These are phyloP conservation scores for Crotalus tigris DNA, from an alignment of 2,113 vertebrate species.

Conservation along the genomic window DNA sequence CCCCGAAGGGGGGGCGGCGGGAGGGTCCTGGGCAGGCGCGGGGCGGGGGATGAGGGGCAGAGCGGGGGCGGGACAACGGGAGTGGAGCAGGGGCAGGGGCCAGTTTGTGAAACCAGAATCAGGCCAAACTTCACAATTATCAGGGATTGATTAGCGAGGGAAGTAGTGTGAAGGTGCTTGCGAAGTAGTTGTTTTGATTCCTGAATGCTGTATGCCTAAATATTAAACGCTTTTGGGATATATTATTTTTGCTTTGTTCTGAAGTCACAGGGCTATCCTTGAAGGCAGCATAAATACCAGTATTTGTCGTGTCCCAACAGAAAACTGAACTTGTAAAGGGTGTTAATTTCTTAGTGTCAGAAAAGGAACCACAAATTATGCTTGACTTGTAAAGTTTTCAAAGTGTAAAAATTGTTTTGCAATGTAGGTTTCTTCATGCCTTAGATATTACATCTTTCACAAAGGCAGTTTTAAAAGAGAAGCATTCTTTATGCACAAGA, in stretches of 20 bases:
- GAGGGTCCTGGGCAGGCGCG: no score
- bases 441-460: conserved; percentile 33
- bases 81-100: no score
- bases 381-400: background rate
- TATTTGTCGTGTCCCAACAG: background rate
- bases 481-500: background rate
- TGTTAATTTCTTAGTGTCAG: no score
- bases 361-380: background rate
- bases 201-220: no score
- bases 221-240: background rate
- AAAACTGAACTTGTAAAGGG: background rate
- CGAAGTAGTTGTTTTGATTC: background rate
- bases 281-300: background rate
- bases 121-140: background rate
- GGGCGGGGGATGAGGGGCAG: no score
- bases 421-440: background rate
- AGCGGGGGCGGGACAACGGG: no score
- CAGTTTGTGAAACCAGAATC: no score
- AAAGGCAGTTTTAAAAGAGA: conserved; percentile 27
- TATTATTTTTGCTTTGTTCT: background rate
- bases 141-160: background rate
- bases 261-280: background rate
- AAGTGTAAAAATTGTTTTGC: background rate
- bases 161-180: background rate
- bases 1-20: no score